Evolutionary conservation across 2,113 vertebrate genomes (phyloP).

Genomic region (Gymnarchus niloticus): DNA sequence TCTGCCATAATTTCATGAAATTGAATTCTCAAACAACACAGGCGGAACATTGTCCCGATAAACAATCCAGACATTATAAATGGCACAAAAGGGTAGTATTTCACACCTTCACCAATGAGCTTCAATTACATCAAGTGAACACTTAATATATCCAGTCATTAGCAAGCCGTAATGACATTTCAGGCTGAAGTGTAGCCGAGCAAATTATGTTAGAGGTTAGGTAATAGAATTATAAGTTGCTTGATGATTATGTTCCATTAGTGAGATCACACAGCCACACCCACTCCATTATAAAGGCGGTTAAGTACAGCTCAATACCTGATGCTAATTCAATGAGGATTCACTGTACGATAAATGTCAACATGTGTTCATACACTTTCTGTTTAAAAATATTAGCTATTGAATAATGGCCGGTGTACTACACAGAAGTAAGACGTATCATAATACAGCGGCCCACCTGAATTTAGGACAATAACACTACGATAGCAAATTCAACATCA

Average conservation of each 20-base stretch:
- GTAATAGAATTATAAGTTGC: constrained; percentile 57
- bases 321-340: constrained; percentile 54
- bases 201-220: constrained; percentile 47
- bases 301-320: constrained; percentile 27
- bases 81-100: constrained; percentile 44
- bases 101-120: constrained; percentile 46
- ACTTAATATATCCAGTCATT: constrained; percentile 51
- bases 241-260: constrained; percentile 46
- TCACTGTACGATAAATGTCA: constrained; percentile 56
- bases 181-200: constrained; percentile 46
- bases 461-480: neutral
- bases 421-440: neutral
- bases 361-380: constrained; percentile 47
- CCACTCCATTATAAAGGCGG: neutral
- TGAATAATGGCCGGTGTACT: neutral
- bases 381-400: constrained; percentile 10
- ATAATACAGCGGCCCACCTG: neutral
- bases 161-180: constrained; percentile 56
- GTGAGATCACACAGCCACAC: constrained; percentile 40
- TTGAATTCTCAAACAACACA: neutral
- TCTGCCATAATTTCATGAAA: constrained; percentile 39
- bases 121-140: constrained; percentile 47
- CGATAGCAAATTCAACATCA: neutral
- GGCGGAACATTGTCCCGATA: constrained; percentile 14
- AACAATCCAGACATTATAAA: neutral